Conservation (phyloP, 1,140 invertebrate genomes). For the Globodera rostochiensis region DNA sequence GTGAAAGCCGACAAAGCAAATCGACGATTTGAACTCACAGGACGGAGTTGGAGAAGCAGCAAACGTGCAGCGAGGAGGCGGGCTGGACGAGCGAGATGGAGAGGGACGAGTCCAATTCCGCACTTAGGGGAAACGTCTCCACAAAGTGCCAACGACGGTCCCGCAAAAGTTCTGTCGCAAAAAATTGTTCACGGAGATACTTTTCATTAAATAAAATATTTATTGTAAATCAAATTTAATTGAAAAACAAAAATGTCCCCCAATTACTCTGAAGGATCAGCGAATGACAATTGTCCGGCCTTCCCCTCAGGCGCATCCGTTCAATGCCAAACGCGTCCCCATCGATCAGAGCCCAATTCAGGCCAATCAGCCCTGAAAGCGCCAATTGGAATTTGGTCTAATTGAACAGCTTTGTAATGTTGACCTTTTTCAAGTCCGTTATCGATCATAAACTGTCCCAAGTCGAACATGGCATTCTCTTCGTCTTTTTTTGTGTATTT, state of each 20-base stretch:
- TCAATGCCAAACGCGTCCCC: conserved; percentile 63
- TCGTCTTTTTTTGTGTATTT: conserved; percentile 22
- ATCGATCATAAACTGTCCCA: conserved; percentile 55
- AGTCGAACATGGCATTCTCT: conserved; percentile 51
- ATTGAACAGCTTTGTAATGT: background rate
- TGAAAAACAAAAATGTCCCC: background rate
- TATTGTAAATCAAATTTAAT: background rate
- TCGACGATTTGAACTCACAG: conserved; percentile 33
- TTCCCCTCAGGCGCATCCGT: conserved; percentile 52
- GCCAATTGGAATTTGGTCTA: background rate
- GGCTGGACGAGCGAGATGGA: conserved; percentile 41
- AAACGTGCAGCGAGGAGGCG: conserved; percentile 30
- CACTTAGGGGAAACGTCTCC: conserved; percentile 39
- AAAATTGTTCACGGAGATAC: conserved; percentile 26
- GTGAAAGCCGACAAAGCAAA: conserved; percentile 22
- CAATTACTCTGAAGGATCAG: conserved; percentile 55
- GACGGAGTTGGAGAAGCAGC: conserved; percentile 46
- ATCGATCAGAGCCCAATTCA: conserved; percentile 56
- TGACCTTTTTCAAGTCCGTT: conserved; percentile 54
- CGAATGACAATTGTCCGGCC: conserved; percentile 62
- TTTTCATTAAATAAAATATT: conserved; percentile 1
- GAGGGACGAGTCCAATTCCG: conserved; percentile 46
- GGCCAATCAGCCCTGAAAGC: conserved; percentile 55
- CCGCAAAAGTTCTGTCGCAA: conserved; percentile 43
- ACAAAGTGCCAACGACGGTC: conserved; percentile 51